Evolutionary conservation across 2,113 vertebrate genomes (phyloP).

Genomic region (Oncorhynchus kisutch): DNA sequence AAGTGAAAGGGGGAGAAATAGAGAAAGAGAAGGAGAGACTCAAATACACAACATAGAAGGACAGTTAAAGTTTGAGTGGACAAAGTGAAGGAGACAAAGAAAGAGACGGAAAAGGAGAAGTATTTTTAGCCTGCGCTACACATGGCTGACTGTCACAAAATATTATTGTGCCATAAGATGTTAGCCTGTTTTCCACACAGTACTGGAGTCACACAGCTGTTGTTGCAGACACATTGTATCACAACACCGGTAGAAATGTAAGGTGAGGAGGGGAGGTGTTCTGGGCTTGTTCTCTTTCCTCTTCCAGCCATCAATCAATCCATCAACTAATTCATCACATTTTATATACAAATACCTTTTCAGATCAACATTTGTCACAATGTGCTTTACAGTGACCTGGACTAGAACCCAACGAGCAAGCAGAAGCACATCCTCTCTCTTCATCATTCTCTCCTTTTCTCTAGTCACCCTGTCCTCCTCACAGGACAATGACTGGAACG

Average conservation of each 20-base stretch:
- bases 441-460: background rate
- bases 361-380: too few relatives aligned
- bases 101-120: too few relatives aligned
- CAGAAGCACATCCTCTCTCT: too few relatives aligned
- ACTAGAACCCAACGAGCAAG: too few relatives aligned
- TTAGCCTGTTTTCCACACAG: constrained; percentile 9
- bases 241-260: background rate
- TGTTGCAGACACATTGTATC: background rate
- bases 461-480: background rate
- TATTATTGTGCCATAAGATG: constrained; percentile 26
- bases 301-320: background rate
- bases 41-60: too few relatives aligned
- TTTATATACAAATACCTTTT: too few relatives aligned
- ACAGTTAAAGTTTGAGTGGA: background rate
- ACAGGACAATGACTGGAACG: background rate
- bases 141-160: constrained; percentile 8
- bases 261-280: background rate
- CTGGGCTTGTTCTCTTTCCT: background rate
- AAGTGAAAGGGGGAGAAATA: background rate
- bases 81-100: background rate
- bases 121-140: background rate
- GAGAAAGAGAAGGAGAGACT: too few relatives aligned
- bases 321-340: too few relatives aligned
- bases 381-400: too few relatives aligned
- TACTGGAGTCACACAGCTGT: constrained; percentile 4